Evolutionary conservation across 2,113 vertebrate species (phyloP).

Genomic region (Pachyramphus minor): DNA sequence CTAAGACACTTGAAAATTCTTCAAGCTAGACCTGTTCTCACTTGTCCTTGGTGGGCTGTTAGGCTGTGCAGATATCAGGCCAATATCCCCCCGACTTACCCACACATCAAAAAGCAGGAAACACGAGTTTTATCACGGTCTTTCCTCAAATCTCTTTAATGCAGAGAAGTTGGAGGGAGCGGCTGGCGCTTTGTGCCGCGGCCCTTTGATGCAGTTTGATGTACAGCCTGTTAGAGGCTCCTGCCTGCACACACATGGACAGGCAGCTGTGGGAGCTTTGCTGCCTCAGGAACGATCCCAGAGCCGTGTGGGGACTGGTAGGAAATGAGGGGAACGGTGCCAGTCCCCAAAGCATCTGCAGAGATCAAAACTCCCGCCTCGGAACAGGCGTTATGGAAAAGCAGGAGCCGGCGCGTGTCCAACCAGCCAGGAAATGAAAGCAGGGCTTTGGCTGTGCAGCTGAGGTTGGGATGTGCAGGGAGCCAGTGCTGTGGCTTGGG

Average conservation of each 20-base stretch:
- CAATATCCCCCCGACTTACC: not conserved
- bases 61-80: not conserved
- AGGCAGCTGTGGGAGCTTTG: conserved; percentile 64
- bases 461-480: not conserved
- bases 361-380: not conserved
- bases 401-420: not conserved
- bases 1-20: not conserved
- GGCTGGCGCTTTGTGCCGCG: conserved; percentile 17
- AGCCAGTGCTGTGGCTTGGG: not conserved
- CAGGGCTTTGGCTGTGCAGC: not conserved
- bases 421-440: conserved; percentile 13
- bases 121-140: conserved; percentile 68
- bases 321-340: conserved; percentile 3
- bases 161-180: conserved; percentile 57
- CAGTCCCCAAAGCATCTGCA: not conserved
- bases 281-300: not conserved
- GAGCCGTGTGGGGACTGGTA: not conserved
- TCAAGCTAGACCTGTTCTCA: not conserved
- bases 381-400: not conserved
- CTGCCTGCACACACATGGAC: not conserved
- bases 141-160: conserved; percentile 57
- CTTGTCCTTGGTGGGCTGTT: not conserved
- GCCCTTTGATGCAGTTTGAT: conserved; percentile 65
- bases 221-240: not conserved
- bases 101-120: conserved; percentile 77